Evolutionary conservation across 2,888 invertebrate genomes (phyloP).

Genomic region (Chloromyia formosa): DNA sequence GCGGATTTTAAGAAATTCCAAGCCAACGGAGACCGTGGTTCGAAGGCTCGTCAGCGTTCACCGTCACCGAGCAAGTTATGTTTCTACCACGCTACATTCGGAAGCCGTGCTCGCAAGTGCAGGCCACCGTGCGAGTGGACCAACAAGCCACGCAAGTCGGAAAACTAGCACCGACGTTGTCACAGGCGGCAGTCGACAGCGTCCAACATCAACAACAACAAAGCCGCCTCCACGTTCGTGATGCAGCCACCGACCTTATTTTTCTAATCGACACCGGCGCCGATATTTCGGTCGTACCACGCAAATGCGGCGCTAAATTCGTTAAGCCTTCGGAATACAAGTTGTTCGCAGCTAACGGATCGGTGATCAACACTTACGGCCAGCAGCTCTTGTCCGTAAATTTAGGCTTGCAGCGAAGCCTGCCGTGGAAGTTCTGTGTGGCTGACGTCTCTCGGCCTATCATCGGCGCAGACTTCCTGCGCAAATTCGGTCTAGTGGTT

Average conservation of each 20-base stretch:
- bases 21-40: background rate
- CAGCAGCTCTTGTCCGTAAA: background rate
- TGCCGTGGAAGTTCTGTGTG: background rate
- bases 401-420: background rate
- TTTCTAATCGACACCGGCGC: background rate
- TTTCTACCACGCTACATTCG: background rate
- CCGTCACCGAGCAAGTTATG: background rate
- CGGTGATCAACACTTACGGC: background rate
- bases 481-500: background rate
- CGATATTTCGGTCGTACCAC: background rate
- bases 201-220: background rate
- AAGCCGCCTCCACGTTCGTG: background rate
- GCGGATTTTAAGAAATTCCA: background rate
- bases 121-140: no score
- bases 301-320: background rate
- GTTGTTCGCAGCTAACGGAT: background rate
- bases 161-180: background rate
- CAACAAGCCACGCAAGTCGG: background rate
- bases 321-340: background rate
- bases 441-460: background rate
- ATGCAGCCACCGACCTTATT: background rate
- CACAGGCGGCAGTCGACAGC: background rate
- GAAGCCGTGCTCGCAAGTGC: background rate
- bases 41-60: background rate
- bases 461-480: background rate